Conservation (phyloP, 2,797 vertebrate species). For the Micromesistius poutassou region DNA sequence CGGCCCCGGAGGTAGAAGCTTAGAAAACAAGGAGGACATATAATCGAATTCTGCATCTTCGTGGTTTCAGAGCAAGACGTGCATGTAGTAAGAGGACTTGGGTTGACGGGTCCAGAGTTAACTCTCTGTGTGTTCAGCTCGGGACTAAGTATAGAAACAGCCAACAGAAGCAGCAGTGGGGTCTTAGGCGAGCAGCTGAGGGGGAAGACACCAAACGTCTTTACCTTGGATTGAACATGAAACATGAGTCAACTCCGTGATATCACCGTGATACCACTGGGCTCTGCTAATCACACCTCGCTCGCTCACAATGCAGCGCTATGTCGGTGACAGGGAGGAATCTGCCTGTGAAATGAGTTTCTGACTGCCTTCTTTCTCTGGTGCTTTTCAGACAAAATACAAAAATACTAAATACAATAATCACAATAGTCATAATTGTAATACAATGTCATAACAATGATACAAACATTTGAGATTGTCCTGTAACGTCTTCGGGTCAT, state of each 20-base stretch:
- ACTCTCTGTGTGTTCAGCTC: neutral
- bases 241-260: conserved; percentile 63
- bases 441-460: neutral
- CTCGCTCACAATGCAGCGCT: conserved; percentile 44
- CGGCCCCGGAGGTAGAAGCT: neutral
- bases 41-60: neutral
- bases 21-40: neutral
- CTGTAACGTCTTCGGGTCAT: neutral
- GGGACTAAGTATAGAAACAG: conserved; percentile 57
- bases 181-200: conserved; percentile 45
- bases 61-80: neutral
- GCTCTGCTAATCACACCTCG: conserved; percentile 47
- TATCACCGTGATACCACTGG: conserved; percentile 48
- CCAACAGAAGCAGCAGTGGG: conserved; percentile 45
- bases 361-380: neutral
- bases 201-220: conserved; percentile 32
- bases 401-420: too few relatives aligned
- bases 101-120: neutral
- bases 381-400: neutral
- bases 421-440: too few relatives aligned
- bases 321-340: conserved; percentile 44
- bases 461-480: neutral
- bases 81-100: neutral
- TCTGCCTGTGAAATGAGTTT: neutral
- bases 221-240: conserved; percentile 53